A percentile compares a stretch with the other conserved stretches of the same genome.
phyloP scores from a whole-genome alignment of 2,113 vertebrate genomes.

The Sigmodon hispidus region DNA sequence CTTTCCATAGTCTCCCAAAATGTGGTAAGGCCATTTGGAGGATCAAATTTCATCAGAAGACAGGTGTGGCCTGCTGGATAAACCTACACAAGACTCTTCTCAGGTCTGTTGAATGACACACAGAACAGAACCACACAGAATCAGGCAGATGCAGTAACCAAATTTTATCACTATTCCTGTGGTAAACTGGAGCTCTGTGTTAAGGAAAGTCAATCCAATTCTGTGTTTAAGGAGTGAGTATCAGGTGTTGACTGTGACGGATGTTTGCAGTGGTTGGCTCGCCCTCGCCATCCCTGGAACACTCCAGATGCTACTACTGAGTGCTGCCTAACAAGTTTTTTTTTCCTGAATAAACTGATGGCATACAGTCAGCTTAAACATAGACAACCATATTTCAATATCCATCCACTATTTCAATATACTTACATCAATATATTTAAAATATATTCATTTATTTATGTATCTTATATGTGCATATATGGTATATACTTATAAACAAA shows the following conservation, averaged over 20 bases:
- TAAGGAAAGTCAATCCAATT: background rate
- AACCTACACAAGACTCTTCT: background rate
- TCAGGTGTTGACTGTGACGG: no score
- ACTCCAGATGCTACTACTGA: no score
- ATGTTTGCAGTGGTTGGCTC: accelerated
- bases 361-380: background rate
- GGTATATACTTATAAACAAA: background rate
- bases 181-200: no score
- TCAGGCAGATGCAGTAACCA: accelerated
- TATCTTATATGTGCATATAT: background rate
- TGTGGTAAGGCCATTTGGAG: background rate
- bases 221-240: background rate
- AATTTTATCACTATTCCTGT: no score
- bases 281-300: background rate
- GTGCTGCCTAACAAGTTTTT: background rate
- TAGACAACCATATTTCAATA: background rate
- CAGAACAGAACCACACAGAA: no score
- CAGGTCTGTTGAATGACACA: background rate
- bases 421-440: background rate
- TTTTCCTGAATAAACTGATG: background rate
- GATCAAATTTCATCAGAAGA: background rate
- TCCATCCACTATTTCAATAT: background rate
- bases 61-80: no score
- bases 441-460: background rate
- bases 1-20: background rate